phyloP scores from a whole-genome alignment of 2,888 invertebrate genomes.

The Hipparchia semele region DNA sequence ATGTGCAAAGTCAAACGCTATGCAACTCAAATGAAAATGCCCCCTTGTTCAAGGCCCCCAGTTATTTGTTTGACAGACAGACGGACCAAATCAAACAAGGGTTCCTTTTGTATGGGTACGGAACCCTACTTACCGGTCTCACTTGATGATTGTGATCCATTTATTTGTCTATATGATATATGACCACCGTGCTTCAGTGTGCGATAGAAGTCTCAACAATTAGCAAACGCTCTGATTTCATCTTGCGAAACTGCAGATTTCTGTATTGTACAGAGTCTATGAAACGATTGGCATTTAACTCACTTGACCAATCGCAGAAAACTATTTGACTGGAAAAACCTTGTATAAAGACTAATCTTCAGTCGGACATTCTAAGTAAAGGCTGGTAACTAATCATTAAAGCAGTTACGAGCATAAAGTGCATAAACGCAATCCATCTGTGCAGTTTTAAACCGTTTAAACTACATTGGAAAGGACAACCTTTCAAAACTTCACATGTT shows the following conservation, averaged over 20 bases:
- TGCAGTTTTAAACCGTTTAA: constrained; percentile 7
- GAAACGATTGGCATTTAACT: constrained; percentile 22
- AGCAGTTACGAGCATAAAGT: not conserved
- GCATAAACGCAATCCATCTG: not conserved
- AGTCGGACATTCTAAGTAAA: constrained; percentile 21
- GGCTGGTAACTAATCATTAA: constrained; percentile 11
- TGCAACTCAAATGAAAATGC: no score
- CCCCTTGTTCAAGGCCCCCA: no score
- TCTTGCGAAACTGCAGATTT: constrained; percentile 33
- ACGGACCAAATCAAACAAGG: no score
- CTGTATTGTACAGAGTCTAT: constrained; percentile 22
- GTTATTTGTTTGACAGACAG: no score
- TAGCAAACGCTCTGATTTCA: constrained; percentile 34
- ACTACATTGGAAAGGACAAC: constrained; percentile 15
- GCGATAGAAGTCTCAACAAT: constrained; percentile 28
- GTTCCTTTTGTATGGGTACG: not conserved
- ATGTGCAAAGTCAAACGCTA: no score
- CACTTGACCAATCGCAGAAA: constrained; percentile 24
- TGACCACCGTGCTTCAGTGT: constrained; percentile 44
- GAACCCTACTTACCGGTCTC: constrained; percentile 41
- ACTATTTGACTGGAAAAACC: constrained; percentile 18
- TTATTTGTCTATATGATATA: constrained; percentile 46
- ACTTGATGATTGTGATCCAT: constrained; percentile 48
- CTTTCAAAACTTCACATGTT: constrained; percentile 17
- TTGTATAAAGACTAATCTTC: constrained; percentile 25